phyloP scores from a whole-genome alignment of 2,797 vertebrate species.

The Spinus olivaceus region DNA sequence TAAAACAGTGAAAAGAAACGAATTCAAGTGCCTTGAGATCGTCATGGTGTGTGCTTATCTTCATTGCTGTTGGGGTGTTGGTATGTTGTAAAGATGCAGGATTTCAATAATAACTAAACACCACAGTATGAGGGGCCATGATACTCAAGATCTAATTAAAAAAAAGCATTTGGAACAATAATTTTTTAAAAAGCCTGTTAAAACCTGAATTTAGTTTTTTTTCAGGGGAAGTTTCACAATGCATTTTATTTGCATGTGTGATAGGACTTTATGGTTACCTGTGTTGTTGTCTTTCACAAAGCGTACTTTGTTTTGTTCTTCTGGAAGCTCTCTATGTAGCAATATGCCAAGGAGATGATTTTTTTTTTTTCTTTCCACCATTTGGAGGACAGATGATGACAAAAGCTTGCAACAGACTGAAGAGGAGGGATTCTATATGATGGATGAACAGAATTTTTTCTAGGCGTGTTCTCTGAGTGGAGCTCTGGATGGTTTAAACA shows the following conservation, averaged over 20 bases:
- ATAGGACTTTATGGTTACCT: neutral
- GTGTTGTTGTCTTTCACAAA: neutral
- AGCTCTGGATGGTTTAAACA: neutral
- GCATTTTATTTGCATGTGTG: neutral
- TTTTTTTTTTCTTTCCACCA: neutral
- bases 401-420: neutral
- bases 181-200: neutral
- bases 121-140: neutral
- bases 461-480: neutral
- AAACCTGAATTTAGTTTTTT: neutral
- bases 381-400: neutral
- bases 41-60: neutral
- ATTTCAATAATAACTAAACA: neutral
- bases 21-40: neutral
- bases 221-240: neutral
- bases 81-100: neutral
- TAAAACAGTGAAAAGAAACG: neutral
- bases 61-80: neutral
- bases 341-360: fast-evolving
- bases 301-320: neutral
- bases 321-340: neutral
- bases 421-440: neutral
- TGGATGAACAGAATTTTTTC: neutral
- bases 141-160: fast-evolving
- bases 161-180: neutral